Conservation (phyloP, 2,113 vertebrate species). For the Anarrhichthys ocellatus region DNA sequence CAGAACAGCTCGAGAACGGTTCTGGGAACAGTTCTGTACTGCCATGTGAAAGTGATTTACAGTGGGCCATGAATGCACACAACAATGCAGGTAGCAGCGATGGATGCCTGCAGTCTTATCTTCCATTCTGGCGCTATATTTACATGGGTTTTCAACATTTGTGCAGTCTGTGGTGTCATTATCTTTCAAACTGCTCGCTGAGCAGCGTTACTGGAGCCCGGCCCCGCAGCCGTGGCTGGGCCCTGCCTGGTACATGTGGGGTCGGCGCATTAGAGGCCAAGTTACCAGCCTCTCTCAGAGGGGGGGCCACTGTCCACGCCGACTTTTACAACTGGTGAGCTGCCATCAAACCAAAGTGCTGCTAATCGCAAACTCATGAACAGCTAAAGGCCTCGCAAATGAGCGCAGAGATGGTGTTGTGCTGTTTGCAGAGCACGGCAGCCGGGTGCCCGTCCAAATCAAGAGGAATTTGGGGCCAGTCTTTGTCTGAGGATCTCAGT, state of each 20-base stretch:
- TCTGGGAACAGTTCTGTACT: conserved; percentile 9
- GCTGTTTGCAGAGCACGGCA: conserved; percentile 61
- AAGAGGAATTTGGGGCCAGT: conserved; percentile 61
- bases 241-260: conserved; percentile 70
- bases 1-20: neutral
- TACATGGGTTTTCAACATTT: conserved; percentile 60
- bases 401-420: conserved; percentile 72
- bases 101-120: conserved; percentile 42
- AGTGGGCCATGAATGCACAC: conserved; percentile 27
- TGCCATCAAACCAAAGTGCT: conserved; percentile 76
- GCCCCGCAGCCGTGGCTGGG: conserved; percentile 34
- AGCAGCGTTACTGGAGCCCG: conserved; percentile 41
- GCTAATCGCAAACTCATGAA: conserved; percentile 79
- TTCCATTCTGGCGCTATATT: conserved; percentile 56
- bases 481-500: conserved; percentile 73
- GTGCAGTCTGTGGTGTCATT: conserved; percentile 65
- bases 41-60: conserved; percentile 35
- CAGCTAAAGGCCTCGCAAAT: conserved; percentile 76
- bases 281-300: conserved; percentile 72
- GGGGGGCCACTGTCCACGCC: conserved; percentile 69
- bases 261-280: conserved; percentile 75
- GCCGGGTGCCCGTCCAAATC: conserved; percentile 57
- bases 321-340: conserved; percentile 80
- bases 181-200: conserved; percentile 57
- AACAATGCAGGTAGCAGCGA: conserved; percentile 49